A percentile compares a stretch with the other conserved stretches of the same genome.
Conservation (phyloP, 2,888 invertebrate genomes). For the Sphecodes monilicornis region DNA sequence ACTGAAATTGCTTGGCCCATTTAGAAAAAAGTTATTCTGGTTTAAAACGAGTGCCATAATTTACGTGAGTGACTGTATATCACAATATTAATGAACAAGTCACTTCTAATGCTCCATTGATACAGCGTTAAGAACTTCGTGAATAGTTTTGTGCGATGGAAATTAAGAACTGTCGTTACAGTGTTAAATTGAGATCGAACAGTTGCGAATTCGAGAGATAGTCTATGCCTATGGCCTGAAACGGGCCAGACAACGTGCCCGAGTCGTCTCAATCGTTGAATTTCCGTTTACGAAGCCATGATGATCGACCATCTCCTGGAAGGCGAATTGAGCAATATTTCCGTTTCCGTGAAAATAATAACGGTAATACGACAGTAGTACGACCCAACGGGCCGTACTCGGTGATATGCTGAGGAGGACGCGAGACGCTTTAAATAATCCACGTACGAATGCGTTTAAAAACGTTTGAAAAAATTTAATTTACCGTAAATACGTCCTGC, state of each 20-base stretch:
- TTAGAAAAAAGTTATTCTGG: no score
- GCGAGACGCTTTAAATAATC: not conserved
- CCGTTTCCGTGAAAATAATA: slow-evolving; percentile 4
- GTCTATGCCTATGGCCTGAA: not conserved
- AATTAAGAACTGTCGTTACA: no score
- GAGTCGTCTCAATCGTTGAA: not conserved
- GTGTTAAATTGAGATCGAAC: not conserved
- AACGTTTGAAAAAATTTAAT: not conserved
- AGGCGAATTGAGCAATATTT: not conserved
- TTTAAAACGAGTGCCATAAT: no score
- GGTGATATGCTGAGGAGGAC: not conserved
- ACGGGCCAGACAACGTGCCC: not conserved
- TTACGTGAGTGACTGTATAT: no score
- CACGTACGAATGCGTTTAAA: not conserved
- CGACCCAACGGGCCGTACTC: not conserved
- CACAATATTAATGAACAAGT: no score
- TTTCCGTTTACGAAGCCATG: not conserved
- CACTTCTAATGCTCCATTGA: no score
- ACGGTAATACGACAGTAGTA: not conserved
- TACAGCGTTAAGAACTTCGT: no score
- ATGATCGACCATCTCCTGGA: not conserved
- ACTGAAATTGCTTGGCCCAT: no score
- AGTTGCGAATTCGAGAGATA: not conserved
- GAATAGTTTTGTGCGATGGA: no score
- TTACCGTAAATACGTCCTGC: not conserved